Base-by-base conservation (phyloP, 2,888 invertebrate species). In the Drosophila ezoana region DNA sequence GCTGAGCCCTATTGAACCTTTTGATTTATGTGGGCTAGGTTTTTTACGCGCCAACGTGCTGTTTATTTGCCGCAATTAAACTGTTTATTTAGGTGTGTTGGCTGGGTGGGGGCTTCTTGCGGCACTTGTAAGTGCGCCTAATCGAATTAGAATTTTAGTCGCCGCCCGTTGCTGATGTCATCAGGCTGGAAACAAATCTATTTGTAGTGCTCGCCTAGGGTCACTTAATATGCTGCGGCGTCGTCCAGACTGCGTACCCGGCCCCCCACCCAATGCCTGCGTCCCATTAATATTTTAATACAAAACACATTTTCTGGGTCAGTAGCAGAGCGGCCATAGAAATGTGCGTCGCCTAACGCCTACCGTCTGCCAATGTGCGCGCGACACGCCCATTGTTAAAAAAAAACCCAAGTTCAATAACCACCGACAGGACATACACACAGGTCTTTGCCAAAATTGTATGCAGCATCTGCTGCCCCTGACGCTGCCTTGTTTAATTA, bases 251-350 rank as follows among this genome's bases (percentile, higher is more conserved):
- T 13, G 35, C 11, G 4, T 11, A 11, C 16, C 1, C 16, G 1
- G 11, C 33, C 6, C 8, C 13, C n/a, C 2, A 1, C 45, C 10
- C n/a, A 44, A 48, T 56, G 33, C 52, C 37, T 49, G 61, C 43
- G 60, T 63, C 35, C 58, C 48, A 67, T 58, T 43, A 63, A 68
- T 78, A 74, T 72, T 73, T 81, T 43, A 87, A 72, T 79, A 73
- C 53, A 56, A 18, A 16, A 61, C 52, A 49, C 49, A 76, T 52
- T 88, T 83, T 88, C 80, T 89, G 81, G 85, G 89, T 87, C 89
- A 85, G 72, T 76, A 72, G 72, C 72, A 70, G 52, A 63, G 52
- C 23, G 56, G 43, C 73, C 65, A 43, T 59, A 72, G 47, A 66
- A 75, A 40, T 59, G 54, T 8, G 28, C 20, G 28, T 41, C 51